Base-by-base conservation (phyloP, 2,113 vertebrate genomes). In the Antennarius striatus region DNA sequence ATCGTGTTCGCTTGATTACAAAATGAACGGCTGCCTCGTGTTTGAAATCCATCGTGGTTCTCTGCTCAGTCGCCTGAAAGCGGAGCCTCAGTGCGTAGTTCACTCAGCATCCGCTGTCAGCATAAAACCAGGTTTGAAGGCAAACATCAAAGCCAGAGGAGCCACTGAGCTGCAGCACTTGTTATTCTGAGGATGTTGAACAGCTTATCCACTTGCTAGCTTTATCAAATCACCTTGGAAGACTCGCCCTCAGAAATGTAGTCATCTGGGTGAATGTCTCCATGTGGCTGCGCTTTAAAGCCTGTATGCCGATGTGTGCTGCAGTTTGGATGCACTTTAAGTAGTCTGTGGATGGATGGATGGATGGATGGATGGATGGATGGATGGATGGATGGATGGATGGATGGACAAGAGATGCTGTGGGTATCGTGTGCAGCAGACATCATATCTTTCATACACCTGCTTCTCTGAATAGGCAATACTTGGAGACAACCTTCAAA, bases 151-250 rank as follows among this genome's bases (percentile, higher is more conserved):
- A 91, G 88, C 70, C 71, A 17, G 66, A 69, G 72, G 70, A 85
- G 84, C 82, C 82, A 85, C 68, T 74, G 86, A 85, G 85, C 81
- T 56, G 52, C 46, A 73, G 79, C 80, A 83, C 82, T 87, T 91
- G 84, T 90, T 90, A 93, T 92, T 91, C 91, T 53, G 79, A 82
- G 76, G 80, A 87, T 68, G 83, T 89, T 77, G 79, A 71, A 68
- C 73, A 81, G 76, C 90, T 90, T 87, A 89, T 88, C 82, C 86
- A 82, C 76, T 86, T 73, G 51, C 79, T 75, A 65, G 73, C 77
- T 86, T 91, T 90, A 91, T 88, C 77, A 84, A 86, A 89, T 88
- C 86, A 89, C 88, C 85, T 87, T 90, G 88, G 75, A 87, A 83
- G 82, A 88, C 86, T 83, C 78, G 39, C 78, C 78, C 78, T 71